These are phyloP conservation scores for Augiades crinisus DNA, from an alignment of 2,888 invertebrate species.

Conservation along the genomic window DNA sequence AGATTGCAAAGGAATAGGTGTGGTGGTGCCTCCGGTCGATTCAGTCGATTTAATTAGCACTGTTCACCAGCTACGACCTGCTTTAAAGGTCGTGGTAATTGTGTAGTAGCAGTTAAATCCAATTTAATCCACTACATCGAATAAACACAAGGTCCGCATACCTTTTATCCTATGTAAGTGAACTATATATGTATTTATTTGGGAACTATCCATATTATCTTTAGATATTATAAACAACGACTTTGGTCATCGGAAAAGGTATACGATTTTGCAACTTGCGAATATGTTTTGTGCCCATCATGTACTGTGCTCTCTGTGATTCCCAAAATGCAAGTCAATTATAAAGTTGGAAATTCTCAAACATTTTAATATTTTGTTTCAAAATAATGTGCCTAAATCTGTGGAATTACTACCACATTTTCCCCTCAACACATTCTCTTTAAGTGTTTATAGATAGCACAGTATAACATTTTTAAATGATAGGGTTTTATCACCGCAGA, in stretches of 20 bases:
- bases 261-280: slow-evolving; percentile 38
- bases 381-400: background rate
- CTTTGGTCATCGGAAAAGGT: slow-evolving; percentile 48
- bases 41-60: no score
- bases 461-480: background rate
- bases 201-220: background rate
- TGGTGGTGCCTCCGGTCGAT: no score
- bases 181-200: background rate
- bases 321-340: slow-evolving; percentile 1
- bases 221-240: slow-evolving; percentile 40
- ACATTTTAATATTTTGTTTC: background rate
- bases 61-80: no score
- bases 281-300: background rate
- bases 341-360: background rate
- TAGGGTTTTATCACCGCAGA: background rate
- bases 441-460: background rate
- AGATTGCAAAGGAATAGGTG: no score
- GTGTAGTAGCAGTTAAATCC: no score
- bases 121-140: no score
- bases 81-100: no score
- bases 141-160: no score
- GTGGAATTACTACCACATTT: background rate
- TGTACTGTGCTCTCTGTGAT: background rate
- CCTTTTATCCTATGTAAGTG: no score
- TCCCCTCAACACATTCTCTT: background rate